Evolutionary conservation across 2,113 vertebrate species (phyloP), one percentile per base, ranked within the genome.

Genomic region (zebrafish (Danio rerio)): DNA sequence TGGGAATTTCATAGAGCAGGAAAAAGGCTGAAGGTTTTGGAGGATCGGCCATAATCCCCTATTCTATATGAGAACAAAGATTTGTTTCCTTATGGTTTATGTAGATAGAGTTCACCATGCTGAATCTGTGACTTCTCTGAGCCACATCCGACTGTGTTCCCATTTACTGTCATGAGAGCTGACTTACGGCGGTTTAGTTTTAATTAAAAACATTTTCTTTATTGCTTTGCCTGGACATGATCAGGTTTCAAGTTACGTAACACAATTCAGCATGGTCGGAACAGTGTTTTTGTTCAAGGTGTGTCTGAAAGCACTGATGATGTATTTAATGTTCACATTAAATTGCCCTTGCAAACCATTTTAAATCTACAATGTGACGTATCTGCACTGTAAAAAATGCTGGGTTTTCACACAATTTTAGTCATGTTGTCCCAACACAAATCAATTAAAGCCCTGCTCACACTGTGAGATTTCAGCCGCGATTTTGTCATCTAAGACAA

Each of bases 31-130:
- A 21, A 47, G 1, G 61, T 68, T 31, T 61, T n/a, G 47, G 61
- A 61, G 84, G 70, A 52, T 70, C 69, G 56, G 16, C 65, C 58
- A 13, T 74, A 84, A 83, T 76, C 66, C 8, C 63, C 47, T 6
- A 42, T 75, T 70, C 58, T 53, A 68, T 73, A 63, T 81, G 50
- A 68, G 18, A 76, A 55, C 11, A 53, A 13, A 70, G 21, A 69
- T 45, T 80, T 66, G 65, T 63, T 86, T 84, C 75, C 69, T 74
- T 61, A 78, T 75, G 71, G 56, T 84, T 80, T 82, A 81, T 82
- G 56, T 66, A 61, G 69, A 78, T 82, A n/a, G 16, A 83, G 78
- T 78, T 31, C 47, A 58, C 78, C 66, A 78, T 84, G 42, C 66
- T 31, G 47, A 56, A 18, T 59, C 47, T 55, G n/a, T 56, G 69